A percentile compares a stretch with the other conserved stretches of the same genome.
phyloP scores from a whole-genome alignment of 2,113 vertebrate genomes.

The Rhea pennata region DNA sequence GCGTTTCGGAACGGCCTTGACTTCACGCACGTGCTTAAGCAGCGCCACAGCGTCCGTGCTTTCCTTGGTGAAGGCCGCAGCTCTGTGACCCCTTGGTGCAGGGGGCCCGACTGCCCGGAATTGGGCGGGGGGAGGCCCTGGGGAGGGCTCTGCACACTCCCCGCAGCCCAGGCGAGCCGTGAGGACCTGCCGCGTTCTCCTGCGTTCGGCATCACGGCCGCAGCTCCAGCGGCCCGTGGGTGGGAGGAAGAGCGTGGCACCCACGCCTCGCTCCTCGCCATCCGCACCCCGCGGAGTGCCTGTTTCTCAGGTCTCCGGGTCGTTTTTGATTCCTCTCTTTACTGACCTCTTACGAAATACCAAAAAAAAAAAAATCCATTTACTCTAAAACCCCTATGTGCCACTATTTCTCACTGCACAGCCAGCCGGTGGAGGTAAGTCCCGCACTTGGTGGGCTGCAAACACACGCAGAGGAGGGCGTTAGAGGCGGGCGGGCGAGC shows the following conservation, averaged over 20 bases:
- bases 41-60: neutral
- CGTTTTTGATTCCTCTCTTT: neutral
- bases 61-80: neutral
- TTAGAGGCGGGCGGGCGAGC: too few relatives aligned
- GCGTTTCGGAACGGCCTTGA: neutral
- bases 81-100: fast-evolving
- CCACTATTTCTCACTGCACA: neutral
- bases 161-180: fast-evolving
- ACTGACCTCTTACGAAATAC: neutral
- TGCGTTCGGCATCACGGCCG: neutral
- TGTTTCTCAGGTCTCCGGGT: neutral
- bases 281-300: fast-evolving
- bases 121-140: too few relatives aligned
- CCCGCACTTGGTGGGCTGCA: neutral
- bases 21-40: fast-evolving
- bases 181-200: neutral
- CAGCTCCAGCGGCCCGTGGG: fast-evolving
- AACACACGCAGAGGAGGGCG: too few relatives aligned
- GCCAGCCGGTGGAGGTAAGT: fast-evolving
- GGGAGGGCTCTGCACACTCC: neutral
- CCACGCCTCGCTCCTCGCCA: neutral
- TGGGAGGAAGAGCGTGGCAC: neutral
- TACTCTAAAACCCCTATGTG: too few relatives aligned
- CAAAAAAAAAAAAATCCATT: fast-evolving
- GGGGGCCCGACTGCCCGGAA: too few relatives aligned